A percentile compares a stretch with the other conserved stretches of the same genome.
These are phyloP conservation scores for Columba guinea DNA, from an alignment of 2,797 vertebrate genomes.

Conservation along the genomic window DNA sequence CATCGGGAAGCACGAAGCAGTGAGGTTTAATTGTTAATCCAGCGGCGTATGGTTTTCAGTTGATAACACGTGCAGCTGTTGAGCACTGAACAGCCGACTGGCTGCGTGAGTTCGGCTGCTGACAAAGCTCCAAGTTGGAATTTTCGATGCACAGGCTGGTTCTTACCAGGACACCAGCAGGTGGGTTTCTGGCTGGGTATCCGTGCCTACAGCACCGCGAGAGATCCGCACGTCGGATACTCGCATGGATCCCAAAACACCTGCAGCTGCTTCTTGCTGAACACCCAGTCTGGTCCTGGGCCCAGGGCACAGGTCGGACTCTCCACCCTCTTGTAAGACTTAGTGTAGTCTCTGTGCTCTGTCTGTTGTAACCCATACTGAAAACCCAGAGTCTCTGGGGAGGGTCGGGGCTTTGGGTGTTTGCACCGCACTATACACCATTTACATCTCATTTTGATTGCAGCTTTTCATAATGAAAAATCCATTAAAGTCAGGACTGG, in stretches of 20 bases:
- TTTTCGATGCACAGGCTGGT: background rate
- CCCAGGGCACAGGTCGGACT: background rate
- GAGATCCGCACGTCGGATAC: background rate
- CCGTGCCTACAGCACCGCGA: background rate
- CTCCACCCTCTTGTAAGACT: background rate
- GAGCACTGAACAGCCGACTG: background rate
- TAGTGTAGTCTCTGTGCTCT: background rate
- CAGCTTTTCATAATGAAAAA: background rate
- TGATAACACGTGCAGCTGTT: background rate
- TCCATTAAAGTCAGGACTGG: background rate
- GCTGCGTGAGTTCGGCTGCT: background rate
- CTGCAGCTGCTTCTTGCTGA: background rate
- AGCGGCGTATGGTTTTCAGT: background rate
- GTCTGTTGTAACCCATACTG: background rate
- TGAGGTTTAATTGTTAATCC: background rate
- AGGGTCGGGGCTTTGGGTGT: too few species aligned
- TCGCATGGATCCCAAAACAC: background rate
- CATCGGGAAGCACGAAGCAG: background rate
- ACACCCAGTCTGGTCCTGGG: background rate
- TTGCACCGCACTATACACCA: background rate
- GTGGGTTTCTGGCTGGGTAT: background rate
- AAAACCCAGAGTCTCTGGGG: rapidly evolving
- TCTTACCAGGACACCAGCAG: background rate
- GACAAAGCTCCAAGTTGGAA: background rate
- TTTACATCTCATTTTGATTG: background rate